Conservation (phyloP, 1,140 invertebrate genomes). For the Drosophila sp. region DNA sequence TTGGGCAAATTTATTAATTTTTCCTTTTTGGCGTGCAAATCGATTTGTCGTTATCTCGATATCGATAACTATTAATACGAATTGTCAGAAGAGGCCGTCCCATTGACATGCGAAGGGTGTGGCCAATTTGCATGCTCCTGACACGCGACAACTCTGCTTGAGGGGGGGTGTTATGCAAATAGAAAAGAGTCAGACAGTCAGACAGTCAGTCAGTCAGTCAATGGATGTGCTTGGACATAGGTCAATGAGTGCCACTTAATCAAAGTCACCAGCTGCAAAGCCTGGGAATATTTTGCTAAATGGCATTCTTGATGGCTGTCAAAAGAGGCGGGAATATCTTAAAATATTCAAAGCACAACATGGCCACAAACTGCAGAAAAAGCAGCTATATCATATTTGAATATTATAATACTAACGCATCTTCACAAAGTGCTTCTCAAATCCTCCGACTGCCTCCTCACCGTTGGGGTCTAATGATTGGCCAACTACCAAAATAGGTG, state of each 20-base stretch:
- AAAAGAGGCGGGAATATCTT: slow-evolving; percentile 1
- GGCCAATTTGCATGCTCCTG: slow-evolving; percentile 70
- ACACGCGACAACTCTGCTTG: slow-evolving; percentile 60
- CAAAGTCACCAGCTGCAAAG: slow-evolving; percentile 40
- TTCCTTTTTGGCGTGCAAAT: slow-evolving; percentile 61
- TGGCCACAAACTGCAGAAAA: neutral
- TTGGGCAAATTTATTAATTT: slow-evolving; percentile 66
- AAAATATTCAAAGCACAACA: slow-evolving; percentile 15
- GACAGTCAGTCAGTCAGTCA: slow-evolving; percentile 47
- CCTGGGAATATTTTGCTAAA: slow-evolving; percentile 34
- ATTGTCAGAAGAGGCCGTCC: slow-evolving; percentile 15
- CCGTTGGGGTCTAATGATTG: slow-evolving; percentile 65
- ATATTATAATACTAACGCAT: neutral
- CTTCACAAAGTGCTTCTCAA: neutral
- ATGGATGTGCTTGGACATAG: slow-evolving; percentile 75
- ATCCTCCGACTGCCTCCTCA: slow-evolving; percentile 9
- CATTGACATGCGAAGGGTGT: slow-evolving; percentile 68
- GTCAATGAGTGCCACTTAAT: slow-evolving; percentile 75
- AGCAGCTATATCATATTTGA: slow-evolving; percentile 8
- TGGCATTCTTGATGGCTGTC: slow-evolving; percentile 19
- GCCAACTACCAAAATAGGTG: slow-evolving; percentile 71
- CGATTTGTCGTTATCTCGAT: slow-evolving; percentile 65
- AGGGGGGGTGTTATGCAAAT: slow-evolving; percentile 59
- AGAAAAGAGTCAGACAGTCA: too few species aligned
- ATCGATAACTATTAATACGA: slow-evolving; percentile 51